These are phyloP conservation scores for Euzetes globulus DNA, from an alignment of 2,888 invertebrate genomes.

Conservation along the genomic window DNA sequence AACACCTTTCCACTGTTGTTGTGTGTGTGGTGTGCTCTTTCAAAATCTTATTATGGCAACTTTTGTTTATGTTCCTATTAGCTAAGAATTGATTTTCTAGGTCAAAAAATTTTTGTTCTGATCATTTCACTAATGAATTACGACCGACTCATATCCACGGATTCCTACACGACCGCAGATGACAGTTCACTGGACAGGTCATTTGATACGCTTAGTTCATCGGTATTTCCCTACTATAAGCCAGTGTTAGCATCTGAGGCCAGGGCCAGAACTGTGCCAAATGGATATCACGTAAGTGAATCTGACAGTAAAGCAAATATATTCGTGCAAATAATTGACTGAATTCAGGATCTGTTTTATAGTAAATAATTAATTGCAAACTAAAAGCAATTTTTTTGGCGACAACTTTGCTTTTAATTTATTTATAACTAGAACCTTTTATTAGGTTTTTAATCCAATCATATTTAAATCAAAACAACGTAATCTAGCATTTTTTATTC, in stretches of 20 bases:
- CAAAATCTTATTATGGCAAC: background rate
- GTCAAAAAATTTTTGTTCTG: too few species aligned
- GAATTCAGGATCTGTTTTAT: background rate
- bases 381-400: background rate
- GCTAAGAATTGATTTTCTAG: too few species aligned
- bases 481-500: too few species aligned
- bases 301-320: background rate
- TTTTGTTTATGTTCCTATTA: background rate
- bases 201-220: background rate
- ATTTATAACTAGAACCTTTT: too few species aligned
- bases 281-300: slow-evolving; percentile 9
- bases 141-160: background rate
- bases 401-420: background rate
- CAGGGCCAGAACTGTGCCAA: background rate
- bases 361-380: background rate
- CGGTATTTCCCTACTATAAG: background rate
- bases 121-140: background rate
- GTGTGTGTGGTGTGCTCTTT: background rate
- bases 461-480: too few species aligned
- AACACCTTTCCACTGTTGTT: background rate
- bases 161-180: background rate
- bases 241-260: slow-evolving; percentile 1
- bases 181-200: background rate
- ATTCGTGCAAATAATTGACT: too few species aligned
- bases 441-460: too few species aligned